phyloP scores from a whole-genome alignment of 2,888 invertebrate genomes.

The Chymomyza procnemis region DNA sequence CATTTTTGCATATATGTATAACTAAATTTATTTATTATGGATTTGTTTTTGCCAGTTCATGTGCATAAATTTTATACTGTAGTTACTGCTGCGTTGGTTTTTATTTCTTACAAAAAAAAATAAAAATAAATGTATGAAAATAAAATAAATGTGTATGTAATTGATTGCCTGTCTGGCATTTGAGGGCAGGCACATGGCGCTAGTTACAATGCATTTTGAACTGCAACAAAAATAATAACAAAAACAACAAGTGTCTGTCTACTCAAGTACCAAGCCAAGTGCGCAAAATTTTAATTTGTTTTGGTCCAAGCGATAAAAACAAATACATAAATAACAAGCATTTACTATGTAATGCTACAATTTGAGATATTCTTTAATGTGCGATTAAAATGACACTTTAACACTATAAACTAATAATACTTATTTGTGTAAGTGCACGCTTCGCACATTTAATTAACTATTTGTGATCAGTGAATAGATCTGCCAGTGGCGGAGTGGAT shows the following conservation, averaged over 20 bases:
- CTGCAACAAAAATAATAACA: not conserved
- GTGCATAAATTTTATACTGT: not conserved
- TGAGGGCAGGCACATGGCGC: not conserved
- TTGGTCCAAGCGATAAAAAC: constrained; percentile 15
- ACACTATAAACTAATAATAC: not conserved
- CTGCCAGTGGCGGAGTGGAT: too few relatives aligned
- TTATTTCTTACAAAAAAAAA: not conserved
- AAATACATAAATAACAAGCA: constrained; percentile 34
- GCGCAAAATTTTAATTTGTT: constrained; percentile 43
- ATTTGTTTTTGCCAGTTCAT: constrained; percentile 23
- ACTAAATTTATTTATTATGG: constrained; percentile 51
- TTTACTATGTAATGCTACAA: constrained; percentile 29
- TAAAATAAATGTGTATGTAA: constrained; percentile 35
- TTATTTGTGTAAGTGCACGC: too few relatives aligned
- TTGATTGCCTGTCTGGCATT: constrained; percentile 54
- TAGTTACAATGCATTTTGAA: constrained; percentile 2
- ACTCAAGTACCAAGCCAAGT: constrained; percentile 26
- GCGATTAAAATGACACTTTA: not conserved
- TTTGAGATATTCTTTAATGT: not conserved
- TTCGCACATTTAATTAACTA: too few relatives aligned
- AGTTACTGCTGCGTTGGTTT: constrained; percentile 13
- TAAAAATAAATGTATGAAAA: too few relatives aligned
- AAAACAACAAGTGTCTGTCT: not conserved
- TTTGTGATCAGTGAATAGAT: too few relatives aligned
- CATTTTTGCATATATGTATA: constrained; percentile 54